Percentiles rank a stretch among this genome's conserved stretches.
Evolutionary conservation across 2,888 invertebrate species (phyloP).

Genomic region (Cryptocephalus moraei): DNA sequence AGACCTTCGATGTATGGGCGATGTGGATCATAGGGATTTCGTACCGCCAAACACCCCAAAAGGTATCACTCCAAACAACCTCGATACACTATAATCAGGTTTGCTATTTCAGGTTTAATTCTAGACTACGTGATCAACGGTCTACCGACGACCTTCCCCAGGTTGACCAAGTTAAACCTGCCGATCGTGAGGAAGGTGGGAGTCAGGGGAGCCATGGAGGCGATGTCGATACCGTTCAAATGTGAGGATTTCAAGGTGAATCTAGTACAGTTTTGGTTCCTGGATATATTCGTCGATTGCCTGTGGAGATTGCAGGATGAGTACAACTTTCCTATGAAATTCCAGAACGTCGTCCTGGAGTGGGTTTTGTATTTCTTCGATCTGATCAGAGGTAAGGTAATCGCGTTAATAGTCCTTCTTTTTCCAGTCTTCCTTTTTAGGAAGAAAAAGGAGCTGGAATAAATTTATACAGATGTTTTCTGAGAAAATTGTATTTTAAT

Average conservation of each 20-base stretch:
- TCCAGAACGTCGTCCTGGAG: conserved; percentile 30
- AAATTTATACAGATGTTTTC: too few relatives aligned
- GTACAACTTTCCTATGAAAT: conserved; percentile 25
- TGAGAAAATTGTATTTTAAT: too few relatives aligned
- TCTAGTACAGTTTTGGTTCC: conserved; percentile 35
- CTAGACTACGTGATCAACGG: neutral
- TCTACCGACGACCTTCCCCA: conserved; percentile 18
- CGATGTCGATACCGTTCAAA: conserved; percentile 24
- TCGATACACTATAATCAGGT: too few relatives aligned
- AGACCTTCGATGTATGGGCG: too few relatives aligned
- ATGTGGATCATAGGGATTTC: too few relatives aligned
- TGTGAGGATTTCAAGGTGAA: conserved; percentile 28
- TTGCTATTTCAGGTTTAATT: too few relatives aligned
- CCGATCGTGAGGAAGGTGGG: conserved; percentile 30
- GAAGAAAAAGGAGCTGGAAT: too few relatives aligned
- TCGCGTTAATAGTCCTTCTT: too few relatives aligned
- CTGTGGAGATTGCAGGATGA: conserved; percentile 36
- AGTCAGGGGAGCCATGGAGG: conserved; percentile 25
- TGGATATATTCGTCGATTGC: conserved; percentile 35
- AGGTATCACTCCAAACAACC: too few relatives aligned
- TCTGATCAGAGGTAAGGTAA: conserved; percentile 29
- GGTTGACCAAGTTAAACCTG: conserved; percentile 17
- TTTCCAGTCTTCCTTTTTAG: too few relatives aligned
- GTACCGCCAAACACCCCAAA: too few relatives aligned
- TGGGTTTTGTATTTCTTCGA: conserved; percentile 33